Percentiles rank a stretch among this genome's conserved stretches.
Conservation (phyloP, 2,113 vertebrate genomes). For the Trichomycterus rosablanca region DNA sequence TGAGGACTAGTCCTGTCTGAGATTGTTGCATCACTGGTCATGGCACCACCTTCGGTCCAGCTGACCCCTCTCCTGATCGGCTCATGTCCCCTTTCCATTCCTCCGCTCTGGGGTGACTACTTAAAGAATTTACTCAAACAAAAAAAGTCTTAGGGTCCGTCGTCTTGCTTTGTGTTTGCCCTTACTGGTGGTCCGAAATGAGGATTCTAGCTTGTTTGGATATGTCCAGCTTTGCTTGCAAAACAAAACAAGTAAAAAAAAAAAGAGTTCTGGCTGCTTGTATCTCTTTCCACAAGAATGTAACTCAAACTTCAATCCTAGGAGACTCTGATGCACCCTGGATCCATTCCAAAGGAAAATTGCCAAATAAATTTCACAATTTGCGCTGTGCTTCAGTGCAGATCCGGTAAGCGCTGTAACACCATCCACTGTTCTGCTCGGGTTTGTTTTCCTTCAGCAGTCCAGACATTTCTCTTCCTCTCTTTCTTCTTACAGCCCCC, state of each 20-base stretch:
- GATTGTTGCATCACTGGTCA: not conserved
- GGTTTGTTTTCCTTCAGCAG: conserved; percentile 46
- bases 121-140: no score
- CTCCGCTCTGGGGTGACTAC: not conserved
- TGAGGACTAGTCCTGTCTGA: conserved; percentile 46
- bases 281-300: conserved; percentile 25
- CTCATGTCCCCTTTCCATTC: conserved; percentile 59
- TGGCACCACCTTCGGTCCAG: conserved; percentile 41
- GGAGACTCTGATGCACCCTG: conserved; percentile 52
- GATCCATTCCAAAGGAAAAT: conserved; percentile 57
- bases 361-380: conserved; percentile 60
- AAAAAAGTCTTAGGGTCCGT: not conserved
- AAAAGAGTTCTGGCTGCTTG: not conserved
- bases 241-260: not conserved
- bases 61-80: conserved; percentile 61
- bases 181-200: not conserved
- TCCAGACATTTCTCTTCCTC: conserved; percentile 56
- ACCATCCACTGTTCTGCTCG: conserved; percentile 46
- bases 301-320: conserved; percentile 50
- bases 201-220: not conserved
- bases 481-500: conserved; percentile 55
- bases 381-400: conserved; percentile 52
- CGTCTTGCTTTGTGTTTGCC: conserved; percentile 2
- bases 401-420: conserved; percentile 51
- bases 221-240: not conserved